A percentile compares a stretch with the other conserved stretches of the same genome.
These are phyloP conservation scores for Monarcha castaneiventris DNA, from an alignment of 2,113 vertebrate genomes.

Conservation along the genomic window DNA sequence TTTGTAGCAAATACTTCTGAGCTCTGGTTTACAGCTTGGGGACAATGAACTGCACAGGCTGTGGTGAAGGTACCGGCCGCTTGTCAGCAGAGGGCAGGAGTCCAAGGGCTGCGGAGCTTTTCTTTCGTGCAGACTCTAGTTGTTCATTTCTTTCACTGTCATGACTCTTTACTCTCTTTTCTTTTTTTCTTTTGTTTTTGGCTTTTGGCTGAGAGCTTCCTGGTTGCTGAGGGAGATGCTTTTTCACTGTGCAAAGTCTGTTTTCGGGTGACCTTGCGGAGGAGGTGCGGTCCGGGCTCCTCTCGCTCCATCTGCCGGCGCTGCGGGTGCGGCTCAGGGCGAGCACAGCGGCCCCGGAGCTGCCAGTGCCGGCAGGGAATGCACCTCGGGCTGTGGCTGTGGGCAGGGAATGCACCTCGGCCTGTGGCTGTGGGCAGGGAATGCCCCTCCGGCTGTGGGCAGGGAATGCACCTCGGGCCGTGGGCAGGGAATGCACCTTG, in stretches of 20 bases:
- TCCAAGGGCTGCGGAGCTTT: background rate
- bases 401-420: background rate
- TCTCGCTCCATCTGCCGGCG: constrained; percentile 47
- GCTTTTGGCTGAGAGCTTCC: background rate
- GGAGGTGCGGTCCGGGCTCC: background rate
- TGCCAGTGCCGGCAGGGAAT: background rate
- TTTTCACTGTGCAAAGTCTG: background rate
- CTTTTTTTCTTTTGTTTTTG: accelerated
- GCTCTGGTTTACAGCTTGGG: background rate
- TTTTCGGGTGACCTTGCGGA: background rate
- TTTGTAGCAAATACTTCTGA: background rate
- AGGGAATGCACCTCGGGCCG: background rate
- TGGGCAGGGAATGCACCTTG: background rate
- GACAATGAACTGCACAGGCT: background rate
- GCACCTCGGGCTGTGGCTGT: background rate
- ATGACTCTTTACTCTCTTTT: background rate
- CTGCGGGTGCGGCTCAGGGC: background rate
- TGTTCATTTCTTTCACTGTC: background rate
- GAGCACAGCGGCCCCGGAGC: background rate
- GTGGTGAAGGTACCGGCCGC: background rate
- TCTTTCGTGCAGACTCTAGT: background rate
- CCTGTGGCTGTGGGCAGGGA: too few species aligned
- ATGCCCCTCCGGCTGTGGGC: too few species aligned
- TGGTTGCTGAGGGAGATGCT: background rate
- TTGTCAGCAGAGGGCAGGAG: constrained; percentile 4